Base-by-base conservation (phyloP, 2,113 vertebrate species). In the Sardina pilchardus region DNA sequence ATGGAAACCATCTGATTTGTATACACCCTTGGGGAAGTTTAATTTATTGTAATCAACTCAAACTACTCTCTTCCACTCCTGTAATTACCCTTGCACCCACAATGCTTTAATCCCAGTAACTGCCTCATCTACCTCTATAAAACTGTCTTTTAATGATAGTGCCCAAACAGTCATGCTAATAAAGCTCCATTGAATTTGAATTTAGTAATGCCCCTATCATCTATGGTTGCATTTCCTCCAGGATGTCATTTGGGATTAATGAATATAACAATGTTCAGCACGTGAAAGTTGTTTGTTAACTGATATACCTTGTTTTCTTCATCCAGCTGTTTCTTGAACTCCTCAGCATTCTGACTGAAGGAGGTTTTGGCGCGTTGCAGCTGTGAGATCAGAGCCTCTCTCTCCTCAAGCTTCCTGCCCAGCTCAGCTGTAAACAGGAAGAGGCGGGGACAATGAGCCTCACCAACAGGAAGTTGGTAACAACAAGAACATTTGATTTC, bases 301-400 rank as follows among this genome's bases (percentile, higher is more conserved):
- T n/a, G n/a, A n/a, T n/a, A n/a, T n/a, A n/a, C 96, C 94, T 96
- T 96, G 86, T 91, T 95, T 84, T 97, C 95, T 89, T 98, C 96
- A 86, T 97, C 96, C 86, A 97, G 87, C 85, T 96, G 95, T 50
- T 90, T 94, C 93, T 95, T 97, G 82, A 97, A 89, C 85, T 95
- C 96, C 21, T 97, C 96, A 53, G 91, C 89, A 63, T 95, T 95
- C 85, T 93, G 94, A 80, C 89, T 93, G 67, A 96, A 93, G 7
- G 92, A 96, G 0, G 86, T 91, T 91, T 97, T 98, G 17, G 94
- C 95, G 59, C 96, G 93, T 88, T 95, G 95, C 47, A 98, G 92
- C 86, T 96, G 95, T 81, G 91, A 94, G 84, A 96, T 93, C 81
- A 95, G 86, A 67, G 91, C 89, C 1, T 97, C 96, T 3, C 96